Evolutionary conservation across 2,888 invertebrate species (phyloP).

Genomic region (Xestia c-nigrum): DNA sequence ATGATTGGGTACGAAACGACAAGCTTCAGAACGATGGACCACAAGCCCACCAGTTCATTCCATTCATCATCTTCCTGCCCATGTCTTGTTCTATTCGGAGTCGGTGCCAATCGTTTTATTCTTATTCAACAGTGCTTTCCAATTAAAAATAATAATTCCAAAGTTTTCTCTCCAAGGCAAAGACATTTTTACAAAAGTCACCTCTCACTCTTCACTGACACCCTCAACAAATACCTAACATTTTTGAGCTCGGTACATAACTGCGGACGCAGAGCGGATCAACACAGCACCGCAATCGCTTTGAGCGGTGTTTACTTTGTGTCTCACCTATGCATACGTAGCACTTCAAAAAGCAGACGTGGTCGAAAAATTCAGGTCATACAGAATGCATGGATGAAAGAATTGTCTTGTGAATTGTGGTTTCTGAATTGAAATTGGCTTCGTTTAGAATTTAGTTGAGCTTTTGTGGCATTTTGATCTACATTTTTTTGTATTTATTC

Average conservation of each 20-base stretch:
- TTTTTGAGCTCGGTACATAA: slow-evolving; percentile 23
- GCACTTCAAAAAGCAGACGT: slow-evolving; percentile 33
- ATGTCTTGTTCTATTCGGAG: too few species aligned
- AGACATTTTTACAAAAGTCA: neutral
- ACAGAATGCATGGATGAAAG: slow-evolving; percentile 37
- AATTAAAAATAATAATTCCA: neutral
- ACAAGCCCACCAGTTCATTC: neutral
- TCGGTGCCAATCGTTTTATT: too few species aligned
- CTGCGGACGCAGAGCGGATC: slow-evolving; percentile 37
- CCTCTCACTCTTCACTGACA: neutral
- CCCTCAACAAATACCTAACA: neutral
- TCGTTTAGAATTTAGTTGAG: neutral
- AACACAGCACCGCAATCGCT: slow-evolving; percentile 55
- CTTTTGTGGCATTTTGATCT: neutral
- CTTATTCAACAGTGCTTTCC: neutral
- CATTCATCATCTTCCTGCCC: too few species aligned
- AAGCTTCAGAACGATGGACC: neutral
- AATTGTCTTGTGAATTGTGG: slow-evolving; percentile 44
- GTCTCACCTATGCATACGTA: slow-evolving; percentile 55
- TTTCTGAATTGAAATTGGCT: slow-evolving; percentile 19
- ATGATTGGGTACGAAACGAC: neutral
- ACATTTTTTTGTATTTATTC: neutral
- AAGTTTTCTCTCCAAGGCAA: neutral
- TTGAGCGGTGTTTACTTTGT: slow-evolving; percentile 58
- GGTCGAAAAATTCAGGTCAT: slow-evolving; percentile 50